These are phyloP conservation scores for Meloidogyne floridensis DNA, from an alignment of 1,140 invertebrate genomes.

Conservation along the genomic window DNA sequence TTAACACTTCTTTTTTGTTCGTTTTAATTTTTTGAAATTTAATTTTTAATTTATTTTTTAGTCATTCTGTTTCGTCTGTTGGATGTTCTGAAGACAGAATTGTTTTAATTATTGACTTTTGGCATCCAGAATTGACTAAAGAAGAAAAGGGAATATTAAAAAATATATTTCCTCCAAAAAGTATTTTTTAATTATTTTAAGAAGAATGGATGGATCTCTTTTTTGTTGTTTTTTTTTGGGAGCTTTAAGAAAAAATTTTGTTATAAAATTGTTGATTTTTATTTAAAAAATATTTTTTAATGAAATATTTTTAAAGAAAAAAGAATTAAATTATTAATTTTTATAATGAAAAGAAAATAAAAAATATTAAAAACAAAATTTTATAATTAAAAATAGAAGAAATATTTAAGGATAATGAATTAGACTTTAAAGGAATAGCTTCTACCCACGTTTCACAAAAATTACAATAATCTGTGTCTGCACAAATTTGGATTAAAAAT, in stretches of 20 bases:
- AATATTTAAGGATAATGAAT: background rate
- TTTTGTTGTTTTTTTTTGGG: too few relatives aligned
- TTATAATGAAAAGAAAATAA: too few relatives aligned
- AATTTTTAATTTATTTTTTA: slow-evolving; percentile 7
- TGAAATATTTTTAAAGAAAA: background rate
- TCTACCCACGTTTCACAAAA: slow-evolving; percentile 23
- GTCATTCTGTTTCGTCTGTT: slow-evolving; percentile 36
- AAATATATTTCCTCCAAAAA: slow-evolving; percentile 39
- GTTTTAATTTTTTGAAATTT: background rate
- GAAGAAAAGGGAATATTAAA: slow-evolving; percentile 28
- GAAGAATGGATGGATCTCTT: too few relatives aligned
- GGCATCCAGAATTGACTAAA: slow-evolving; percentile 29
- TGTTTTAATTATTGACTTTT: slow-evolving; percentile 39
- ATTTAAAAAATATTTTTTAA: background rate
- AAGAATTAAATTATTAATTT: background rate
- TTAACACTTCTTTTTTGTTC: slow-evolving; percentile 35
- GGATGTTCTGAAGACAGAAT: slow-evolving; percentile 31
- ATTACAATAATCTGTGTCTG: slow-evolving; percentile 29
- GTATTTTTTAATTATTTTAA: background rate
- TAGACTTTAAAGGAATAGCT: slow-evolving; percentile 5
- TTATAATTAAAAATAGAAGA: background rate
- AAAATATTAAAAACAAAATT: background rate
- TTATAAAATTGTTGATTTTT: background rate
- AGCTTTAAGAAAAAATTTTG: background rate
- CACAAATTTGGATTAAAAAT: slow-evolving; percentile 24